Evolutionary conservation across 1,140 invertebrate genomes (phyloP), one percentile per base, ranked within the genome.

Genomic region (Drosophila mayri): DNA sequence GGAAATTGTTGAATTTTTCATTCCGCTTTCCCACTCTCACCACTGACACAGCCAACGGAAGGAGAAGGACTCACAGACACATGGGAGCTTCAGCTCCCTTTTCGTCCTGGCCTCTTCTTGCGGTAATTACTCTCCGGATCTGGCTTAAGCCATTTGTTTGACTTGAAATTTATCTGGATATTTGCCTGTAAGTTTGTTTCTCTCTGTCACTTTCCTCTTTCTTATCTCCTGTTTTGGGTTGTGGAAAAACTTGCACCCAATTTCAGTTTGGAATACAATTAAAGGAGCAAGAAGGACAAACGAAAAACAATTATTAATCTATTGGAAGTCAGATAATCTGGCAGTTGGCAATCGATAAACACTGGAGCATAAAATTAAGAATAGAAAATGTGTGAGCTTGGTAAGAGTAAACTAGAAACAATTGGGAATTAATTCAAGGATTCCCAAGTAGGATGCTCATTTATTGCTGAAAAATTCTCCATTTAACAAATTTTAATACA

Each of bases 1-100:
- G 65, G 38, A 90, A 90, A 90, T 90, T 90, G 85, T 90, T 90
- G 88, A 90, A 90, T 90, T 90, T 90, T 90, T 90, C 86, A 90
- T 90, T 79, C 79, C 64, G 66, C 49, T 77, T 38, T 65, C 61
- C 43, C 68, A 74, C 50, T 30, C 28, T 40, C 28, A 43, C n/a
- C 28, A 46, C n/a, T 41, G 35, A 74, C 30, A 78, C 32, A 78
- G 20, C 20, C 2, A 37, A 25, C 14, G 14, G 30, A 47, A 14
- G 54, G 18, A 50, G 35, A 62, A n/a, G 59, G 28, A 60, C 30
- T 50, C 52, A 64, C 44, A 72, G 41, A 63, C 44, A 63, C 52
- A 63, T 46, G 47, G 38, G 30, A 40, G 28, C 46, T 41, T 47
- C 75, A 50, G 60, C 67, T 60, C 41, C 28, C 54, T 55, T 62